Percentiles rank a stretch among this genome's conserved stretches.
These are phyloP conservation scores for Ctenoplectra terminalis DNA, from an alignment of 1,140 invertebrate genomes.

Conservation along the genomic window DNA sequence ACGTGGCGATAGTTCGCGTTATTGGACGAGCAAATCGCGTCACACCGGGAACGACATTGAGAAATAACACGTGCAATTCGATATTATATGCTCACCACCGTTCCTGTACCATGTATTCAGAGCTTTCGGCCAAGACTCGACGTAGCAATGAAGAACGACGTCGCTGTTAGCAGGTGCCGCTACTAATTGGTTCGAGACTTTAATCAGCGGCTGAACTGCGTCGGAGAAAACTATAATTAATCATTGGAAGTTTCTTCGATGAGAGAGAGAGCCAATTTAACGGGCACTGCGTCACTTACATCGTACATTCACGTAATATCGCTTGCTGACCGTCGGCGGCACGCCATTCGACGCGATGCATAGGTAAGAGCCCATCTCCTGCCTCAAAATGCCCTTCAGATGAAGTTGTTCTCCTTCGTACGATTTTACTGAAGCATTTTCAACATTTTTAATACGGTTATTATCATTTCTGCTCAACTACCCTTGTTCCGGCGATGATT, in stretches of 20 bases:
- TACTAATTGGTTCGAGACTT: constrained; percentile 91
- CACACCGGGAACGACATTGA: neutral
- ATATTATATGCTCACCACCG: constrained; percentile 84
- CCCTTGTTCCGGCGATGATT: no score
- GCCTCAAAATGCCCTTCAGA: constrained; percentile 88
- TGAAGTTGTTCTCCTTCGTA: constrained; percentile 88
- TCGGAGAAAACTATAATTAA: constrained; percentile 62
- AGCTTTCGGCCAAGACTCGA: constrained; percentile 92
- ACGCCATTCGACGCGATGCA: constrained; percentile 95
- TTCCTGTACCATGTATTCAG: constrained; percentile 92
- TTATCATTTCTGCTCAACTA: no score
- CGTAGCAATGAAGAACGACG: constrained; percentile 90
- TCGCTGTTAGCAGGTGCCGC: constrained; percentile 90
- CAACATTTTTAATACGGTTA: constrained; percentile 65
- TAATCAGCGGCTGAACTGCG: constrained; percentile 92
- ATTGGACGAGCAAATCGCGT: neutral
- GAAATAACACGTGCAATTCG: constrained; percentile 13
- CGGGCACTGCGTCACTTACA: constrained; percentile 86
- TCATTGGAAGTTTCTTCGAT: constrained; percentile 31
- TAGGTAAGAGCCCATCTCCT: constrained; percentile 93
- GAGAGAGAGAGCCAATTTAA: neutral
- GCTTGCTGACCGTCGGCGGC: constrained; percentile 92
- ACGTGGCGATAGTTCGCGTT: neutral
- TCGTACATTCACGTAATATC: constrained; percentile 91
- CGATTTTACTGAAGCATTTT: constrained; percentile 83